Percentiles rank a stretch among this genome's conserved stretches.
phyloP scores from a whole-genome alignment of 2,888 invertebrate species.

The Electrophaes corylata region DNA sequence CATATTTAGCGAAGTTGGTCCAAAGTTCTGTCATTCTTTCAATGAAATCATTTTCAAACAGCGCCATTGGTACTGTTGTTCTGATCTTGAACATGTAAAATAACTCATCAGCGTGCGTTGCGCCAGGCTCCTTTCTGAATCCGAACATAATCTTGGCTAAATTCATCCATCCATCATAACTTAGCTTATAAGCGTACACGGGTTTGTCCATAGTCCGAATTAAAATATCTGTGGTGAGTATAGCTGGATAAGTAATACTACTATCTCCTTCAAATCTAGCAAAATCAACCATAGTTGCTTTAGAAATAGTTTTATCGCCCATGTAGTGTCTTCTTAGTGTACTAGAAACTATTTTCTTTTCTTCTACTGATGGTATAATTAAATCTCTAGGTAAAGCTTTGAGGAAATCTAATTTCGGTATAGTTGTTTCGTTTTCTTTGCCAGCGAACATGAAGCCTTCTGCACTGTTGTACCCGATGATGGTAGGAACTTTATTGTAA shows the following conservation, averaged over 20 bases:
- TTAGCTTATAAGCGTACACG: constrained; percentile 65
- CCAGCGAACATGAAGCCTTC: constrained; percentile 73
- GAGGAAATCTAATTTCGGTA: constrained; percentile 58
- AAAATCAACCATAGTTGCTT: constrained; percentile 60
- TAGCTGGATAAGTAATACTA: constrained; percentile 63
- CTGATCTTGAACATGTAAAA: constrained; percentile 71
- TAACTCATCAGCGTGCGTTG: constrained; percentile 76
- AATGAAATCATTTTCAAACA: constrained; percentile 56
- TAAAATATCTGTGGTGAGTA: constrained; percentile 59
- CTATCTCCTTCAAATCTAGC: constrained; percentile 69
- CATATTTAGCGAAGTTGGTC: constrained; percentile 75
- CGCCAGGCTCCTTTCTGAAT: constrained; percentile 59
- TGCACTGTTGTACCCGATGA: constrained; percentile 69
- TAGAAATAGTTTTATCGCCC: constrained; percentile 63
- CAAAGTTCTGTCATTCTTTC: constrained; percentile 64
- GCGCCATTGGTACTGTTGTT: constrained; percentile 46
- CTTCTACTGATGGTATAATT: constrained; percentile 51
- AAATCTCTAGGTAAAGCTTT: constrained; percentile 68
- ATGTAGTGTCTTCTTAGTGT: constrained; percentile 70
- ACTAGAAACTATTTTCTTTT: constrained; percentile 50
- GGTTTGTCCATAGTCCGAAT: constrained; percentile 51
- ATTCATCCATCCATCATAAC: constrained; percentile 70
- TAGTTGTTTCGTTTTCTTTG: constrained; percentile 71
- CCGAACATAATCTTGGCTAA: constrained; percentile 60
- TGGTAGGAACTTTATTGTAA: constrained; percentile 65